Conservation (phyloP, 2,113 vertebrate genomes). For the Eulemur macaco region DNA sequence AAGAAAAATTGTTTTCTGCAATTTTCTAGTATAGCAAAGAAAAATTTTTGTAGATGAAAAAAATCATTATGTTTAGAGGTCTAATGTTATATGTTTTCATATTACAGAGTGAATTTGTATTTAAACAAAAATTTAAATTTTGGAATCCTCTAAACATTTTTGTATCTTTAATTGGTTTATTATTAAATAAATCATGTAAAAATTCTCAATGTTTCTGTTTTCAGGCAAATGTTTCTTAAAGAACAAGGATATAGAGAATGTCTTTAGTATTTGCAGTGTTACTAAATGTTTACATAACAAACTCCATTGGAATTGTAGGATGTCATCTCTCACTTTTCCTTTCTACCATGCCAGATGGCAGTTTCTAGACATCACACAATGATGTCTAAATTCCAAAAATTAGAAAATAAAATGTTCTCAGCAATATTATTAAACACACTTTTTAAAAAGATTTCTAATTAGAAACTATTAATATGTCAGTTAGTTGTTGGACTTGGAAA, state of each 20-base stretch:
- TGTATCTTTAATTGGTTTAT: constrained; percentile 92
- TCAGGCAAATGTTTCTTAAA: constrained; percentile 54
- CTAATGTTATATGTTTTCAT: constrained; percentile 88
- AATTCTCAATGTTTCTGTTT: constrained; percentile 72
- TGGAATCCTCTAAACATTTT: constrained; percentile 85
- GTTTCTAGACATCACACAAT: background rate
- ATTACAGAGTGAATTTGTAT: constrained; percentile 89
- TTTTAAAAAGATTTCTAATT: constrained; percentile 16
- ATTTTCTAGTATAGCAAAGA: constrained; percentile 81
- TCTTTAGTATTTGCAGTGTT: constrained; percentile 1
- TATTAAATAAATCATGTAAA: constrained; percentile 88
- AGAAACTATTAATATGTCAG: background rate
- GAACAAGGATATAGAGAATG: background rate
- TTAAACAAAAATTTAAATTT: constrained; percentile 89
- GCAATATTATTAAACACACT: background rate
- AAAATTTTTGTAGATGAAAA: constrained; percentile 87
- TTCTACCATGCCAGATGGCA: background rate
- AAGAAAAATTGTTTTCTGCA: constrained; percentile 83
- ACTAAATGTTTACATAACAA: background rate
- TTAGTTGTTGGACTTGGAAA: constrained; percentile 45
- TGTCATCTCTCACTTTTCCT: background rate
- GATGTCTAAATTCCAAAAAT: background rate
- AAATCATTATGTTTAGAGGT: constrained; percentile 88
- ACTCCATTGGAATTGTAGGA: background rate
- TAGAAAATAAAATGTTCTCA: constrained; percentile 3